Conservation (phyloP, 2,888 invertebrate genomes). For the Eupithecia exiguata region DNA sequence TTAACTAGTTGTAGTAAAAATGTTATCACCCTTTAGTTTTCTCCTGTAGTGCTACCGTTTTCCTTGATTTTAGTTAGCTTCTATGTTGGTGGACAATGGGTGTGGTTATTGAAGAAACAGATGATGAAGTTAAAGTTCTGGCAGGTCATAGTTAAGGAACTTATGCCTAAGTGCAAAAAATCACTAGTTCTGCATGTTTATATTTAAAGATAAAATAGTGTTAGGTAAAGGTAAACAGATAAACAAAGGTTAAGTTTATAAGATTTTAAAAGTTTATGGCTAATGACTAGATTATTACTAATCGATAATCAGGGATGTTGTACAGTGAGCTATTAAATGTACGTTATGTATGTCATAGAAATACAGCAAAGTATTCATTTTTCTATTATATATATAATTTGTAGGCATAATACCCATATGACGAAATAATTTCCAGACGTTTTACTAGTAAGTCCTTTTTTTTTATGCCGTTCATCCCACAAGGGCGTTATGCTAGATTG, state of each 20-base stretch:
- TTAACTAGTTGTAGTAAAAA: not conserved
- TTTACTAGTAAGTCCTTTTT: too few relatives aligned
- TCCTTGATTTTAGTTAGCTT: not conserved
- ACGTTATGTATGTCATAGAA: too few relatives aligned
- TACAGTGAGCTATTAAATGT: too few relatives aligned
- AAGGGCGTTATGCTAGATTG: too few relatives aligned
- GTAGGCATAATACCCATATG: too few relatives aligned
- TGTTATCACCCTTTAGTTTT: not conserved
- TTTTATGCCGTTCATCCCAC: too few relatives aligned
- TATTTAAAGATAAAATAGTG: too few relatives aligned
- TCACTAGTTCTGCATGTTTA: not conserved
- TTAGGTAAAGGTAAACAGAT: too few relatives aligned
- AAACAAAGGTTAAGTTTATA: too few relatives aligned
- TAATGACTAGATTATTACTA: not conserved
- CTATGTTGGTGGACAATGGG: not conserved
- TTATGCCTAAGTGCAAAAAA: not conserved
- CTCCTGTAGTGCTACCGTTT: not conserved
- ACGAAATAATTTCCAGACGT: too few relatives aligned
- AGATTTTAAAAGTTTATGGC: not conserved
- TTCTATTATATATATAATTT: too few relatives aligned
- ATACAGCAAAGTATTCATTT: too few relatives aligned
- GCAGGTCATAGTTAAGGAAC: not conserved
- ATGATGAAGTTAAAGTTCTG: not conserved
- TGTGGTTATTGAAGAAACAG: not conserved
- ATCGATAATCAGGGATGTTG: not conserved